Base-by-base conservation (phyloP, 2,888 invertebrate genomes). In the Polyommatus iphigenia region DNA sequence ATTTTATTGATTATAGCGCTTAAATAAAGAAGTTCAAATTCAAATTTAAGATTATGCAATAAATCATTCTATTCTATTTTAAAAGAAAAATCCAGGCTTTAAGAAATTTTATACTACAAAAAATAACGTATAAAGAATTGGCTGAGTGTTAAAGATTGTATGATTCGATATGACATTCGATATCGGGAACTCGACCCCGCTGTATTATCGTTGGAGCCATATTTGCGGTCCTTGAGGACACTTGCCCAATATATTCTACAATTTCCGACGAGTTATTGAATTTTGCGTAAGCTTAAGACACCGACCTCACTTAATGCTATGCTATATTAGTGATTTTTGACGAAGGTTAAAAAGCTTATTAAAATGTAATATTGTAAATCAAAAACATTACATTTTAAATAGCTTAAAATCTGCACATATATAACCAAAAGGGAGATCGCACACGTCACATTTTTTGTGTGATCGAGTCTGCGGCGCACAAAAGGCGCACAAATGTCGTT, bases 251-350 rank as follows among this genome's bases (percentile, higher is more conserved):
- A 80, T 79, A 78, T 78, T 78, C 78, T 79, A 80, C 79, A 79
- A 80, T 80, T 82, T 82, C 79, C 82, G 80, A 81, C 80, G 79
- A 81, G 80, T 81, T 81, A 83, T 82, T 81, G 81, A 83, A 78
- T 82, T 80, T 81, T 79, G 79, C 83, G 80, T 80, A 78, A 75
- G 78, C 78, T 78, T 78, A 54, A 79, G 78, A 59, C 78, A 62
- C 20, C 7, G 18, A 78, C 57, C 67, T 50, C 78, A 79, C 50
- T 32, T 29, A 18, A 41, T 10, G 50, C 41, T 54, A 77, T 77
- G 57, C 54, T 71, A 71, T 67, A 41, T 41, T 15, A 67, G 10
- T 46, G 46, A 46, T 46, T 46, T 46, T 10, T 10, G 46, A 10
- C 10, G 13, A 46, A 46, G 10, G 0, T 46, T 46, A 46, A 46